phyloP scores from a whole-genome alignment of 1,140 invertebrate genomes.

The Papilio glaucus region DNA sequence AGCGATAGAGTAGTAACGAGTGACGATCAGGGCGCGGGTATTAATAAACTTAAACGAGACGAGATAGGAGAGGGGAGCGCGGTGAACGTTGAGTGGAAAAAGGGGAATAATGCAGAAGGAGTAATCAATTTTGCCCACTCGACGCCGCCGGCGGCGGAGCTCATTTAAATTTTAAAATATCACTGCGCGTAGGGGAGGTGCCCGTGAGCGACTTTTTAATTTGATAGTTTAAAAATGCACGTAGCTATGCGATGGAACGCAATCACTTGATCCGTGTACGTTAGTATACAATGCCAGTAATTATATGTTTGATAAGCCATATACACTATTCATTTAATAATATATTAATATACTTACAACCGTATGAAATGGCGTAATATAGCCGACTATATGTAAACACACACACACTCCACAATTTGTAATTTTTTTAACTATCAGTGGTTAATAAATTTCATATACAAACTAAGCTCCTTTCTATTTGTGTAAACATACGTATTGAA shows the following conservation, averaged over 20 bases:
- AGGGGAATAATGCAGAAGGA: slow-evolving; percentile 82
- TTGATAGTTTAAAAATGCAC: slow-evolving; percentile 80
- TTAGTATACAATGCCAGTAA: slow-evolving; percentile 23
- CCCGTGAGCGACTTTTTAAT: slow-evolving; percentile 80
- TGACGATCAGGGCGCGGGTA: slow-evolving; percentile 55
- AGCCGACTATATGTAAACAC: too few species aligned
- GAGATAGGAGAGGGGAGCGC: slow-evolving; percentile 72
- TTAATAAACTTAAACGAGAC: slow-evolving; percentile 80
- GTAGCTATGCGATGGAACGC: slow-evolving; percentile 75
- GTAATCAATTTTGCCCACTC: slow-evolving; percentile 83
- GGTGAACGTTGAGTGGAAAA: slow-evolving; percentile 72
- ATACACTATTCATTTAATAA: background rate
- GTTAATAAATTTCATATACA: background rate
- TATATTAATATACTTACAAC: too few species aligned
- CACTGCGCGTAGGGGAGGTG: slow-evolving; percentile 61
- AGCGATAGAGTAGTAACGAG: slow-evolving; percentile 44
- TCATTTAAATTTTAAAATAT: slow-evolving; percentile 83
- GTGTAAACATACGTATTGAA: background rate
- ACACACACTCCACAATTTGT: too few species aligned
- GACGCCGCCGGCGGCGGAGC: slow-evolving; percentile 72
- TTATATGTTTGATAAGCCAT: background rate
- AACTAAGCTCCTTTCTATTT: background rate
- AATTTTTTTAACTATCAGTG: too few species aligned
- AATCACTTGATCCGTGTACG: slow-evolving; percentile 73
- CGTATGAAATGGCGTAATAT: too few species aligned